Conservation (phyloP, 2,113 vertebrate genomes). For the Mus spicilegus region DNA sequence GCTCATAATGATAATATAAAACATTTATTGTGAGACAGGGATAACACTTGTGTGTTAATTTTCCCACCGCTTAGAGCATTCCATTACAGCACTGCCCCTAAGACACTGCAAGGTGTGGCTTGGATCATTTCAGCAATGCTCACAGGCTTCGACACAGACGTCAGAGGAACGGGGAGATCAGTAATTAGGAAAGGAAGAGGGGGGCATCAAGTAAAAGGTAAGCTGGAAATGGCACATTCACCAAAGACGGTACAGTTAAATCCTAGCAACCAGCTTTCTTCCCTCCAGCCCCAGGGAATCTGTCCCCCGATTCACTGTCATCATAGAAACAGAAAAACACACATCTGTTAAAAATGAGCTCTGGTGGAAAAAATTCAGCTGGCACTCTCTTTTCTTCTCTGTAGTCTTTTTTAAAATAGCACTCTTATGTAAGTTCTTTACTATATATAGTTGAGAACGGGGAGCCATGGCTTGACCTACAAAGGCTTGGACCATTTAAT, state of each 20-base stretch:
- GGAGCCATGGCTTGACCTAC: slow-evolving; percentile 17
- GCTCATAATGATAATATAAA: background rate
- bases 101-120: background rate
- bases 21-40: background rate
- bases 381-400: slow-evolving; percentile 67
- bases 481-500: background rate
- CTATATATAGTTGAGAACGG: slow-evolving; percentile 78
- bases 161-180: background rate
- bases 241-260: background rate
- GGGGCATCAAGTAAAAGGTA: background rate
- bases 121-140: background rate
- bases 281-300: slow-evolving; percentile 16
- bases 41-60: background rate
- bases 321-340: slow-evolving; percentile 77
- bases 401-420: slow-evolving; percentile 67
- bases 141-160: slow-evolving; percentile 7
- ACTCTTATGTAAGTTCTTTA: slow-evolving; percentile 74
- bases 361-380: slow-evolving; percentile 85
- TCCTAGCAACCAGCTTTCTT: background rate
- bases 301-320: slow-evolving; percentile 59
- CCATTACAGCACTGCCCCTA: background rate
- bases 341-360: slow-evolving; percentile 85
- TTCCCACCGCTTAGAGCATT: background rate
- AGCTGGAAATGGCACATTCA: background rate
- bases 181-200: background rate